phyloP scores from a whole-genome alignment of 2,888 invertebrate genomes.

The Drosophila trichaetosa region DNA sequence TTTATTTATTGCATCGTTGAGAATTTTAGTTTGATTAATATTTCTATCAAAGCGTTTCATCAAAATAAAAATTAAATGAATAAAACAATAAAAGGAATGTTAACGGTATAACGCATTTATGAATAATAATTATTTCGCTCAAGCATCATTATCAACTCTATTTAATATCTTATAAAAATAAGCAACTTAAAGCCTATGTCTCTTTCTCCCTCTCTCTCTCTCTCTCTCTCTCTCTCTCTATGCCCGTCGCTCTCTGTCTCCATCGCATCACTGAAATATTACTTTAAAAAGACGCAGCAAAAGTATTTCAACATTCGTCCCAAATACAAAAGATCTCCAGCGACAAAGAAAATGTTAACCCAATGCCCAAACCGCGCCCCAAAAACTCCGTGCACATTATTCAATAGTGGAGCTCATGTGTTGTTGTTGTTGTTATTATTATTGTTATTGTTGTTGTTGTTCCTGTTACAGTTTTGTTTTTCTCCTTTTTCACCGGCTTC shows the following conservation, averaged over 20 bases:
- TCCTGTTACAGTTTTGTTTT: constrained; percentile 41
- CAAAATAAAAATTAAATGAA: neutral
- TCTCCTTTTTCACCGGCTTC: constrained; percentile 59
- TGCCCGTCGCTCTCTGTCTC: neutral
- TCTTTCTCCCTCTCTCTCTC: neutral
- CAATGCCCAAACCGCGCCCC: constrained; percentile 55
- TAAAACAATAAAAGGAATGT: neutral
- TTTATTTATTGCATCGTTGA: neutral
- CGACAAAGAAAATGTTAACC: constrained; percentile 22
- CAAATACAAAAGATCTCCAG: neutral
- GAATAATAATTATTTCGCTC: neutral
- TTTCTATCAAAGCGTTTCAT: neutral
- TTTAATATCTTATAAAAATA: neutral
- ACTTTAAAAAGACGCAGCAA: neutral
- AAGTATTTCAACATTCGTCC: neutral
- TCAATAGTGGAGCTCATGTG: constrained; percentile 56
- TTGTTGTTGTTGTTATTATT: constrained; percentile 41
- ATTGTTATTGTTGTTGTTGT: constrained; percentile 42
- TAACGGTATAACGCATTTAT: neutral
- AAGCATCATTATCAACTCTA: neutral
- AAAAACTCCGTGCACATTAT: constrained; percentile 52
- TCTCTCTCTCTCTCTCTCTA: neutral
- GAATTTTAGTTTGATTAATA: neutral
- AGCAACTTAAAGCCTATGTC: neutral
- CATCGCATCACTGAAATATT: neutral